Evolutionary conservation across 35 echinoderm and acorn worm species (phyloP).

Genomic region (Apostichopus parvimensis): DNA sequence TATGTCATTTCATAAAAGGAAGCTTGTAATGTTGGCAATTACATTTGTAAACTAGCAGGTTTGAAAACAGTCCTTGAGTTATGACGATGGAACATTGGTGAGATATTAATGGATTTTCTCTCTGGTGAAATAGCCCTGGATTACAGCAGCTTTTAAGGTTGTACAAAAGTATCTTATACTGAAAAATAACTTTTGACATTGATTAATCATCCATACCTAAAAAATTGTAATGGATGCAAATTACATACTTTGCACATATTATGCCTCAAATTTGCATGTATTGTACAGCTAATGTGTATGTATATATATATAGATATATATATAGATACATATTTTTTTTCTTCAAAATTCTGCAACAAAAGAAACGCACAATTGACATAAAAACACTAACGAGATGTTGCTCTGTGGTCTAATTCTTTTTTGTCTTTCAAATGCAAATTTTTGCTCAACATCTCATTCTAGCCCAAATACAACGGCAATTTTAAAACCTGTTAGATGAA

Average conservation of each 20-base stretch:
- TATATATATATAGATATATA: not conserved
- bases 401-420: conserved; percentile 15
- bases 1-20: not conserved
- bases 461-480: not conserved
- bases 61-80: conserved; percentile 8
- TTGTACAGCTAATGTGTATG: not conserved
- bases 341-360: not conserved
- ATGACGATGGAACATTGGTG: not conserved
- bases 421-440: conserved; percentile 1
- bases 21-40: not conserved
- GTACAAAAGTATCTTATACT: not conserved
- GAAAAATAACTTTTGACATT: conserved; percentile 5
- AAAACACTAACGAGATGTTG: conserved; percentile 1
- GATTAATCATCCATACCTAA: not conserved
- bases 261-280: not conserved
- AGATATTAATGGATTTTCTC: not conserved
- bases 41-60: not conserved
- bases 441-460: not conserved
- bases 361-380: not conserved
- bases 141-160: not conserved
- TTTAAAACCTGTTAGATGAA: not conserved
- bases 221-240: not conserved
- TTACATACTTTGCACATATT: conserved; percentile 11
- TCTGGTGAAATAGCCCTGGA: not conserved
- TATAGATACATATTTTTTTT: not conserved